phyloP scores from a whole-genome alignment of 2,888 invertebrate genomes.

The Rhogogaster chlorosoma region DNA sequence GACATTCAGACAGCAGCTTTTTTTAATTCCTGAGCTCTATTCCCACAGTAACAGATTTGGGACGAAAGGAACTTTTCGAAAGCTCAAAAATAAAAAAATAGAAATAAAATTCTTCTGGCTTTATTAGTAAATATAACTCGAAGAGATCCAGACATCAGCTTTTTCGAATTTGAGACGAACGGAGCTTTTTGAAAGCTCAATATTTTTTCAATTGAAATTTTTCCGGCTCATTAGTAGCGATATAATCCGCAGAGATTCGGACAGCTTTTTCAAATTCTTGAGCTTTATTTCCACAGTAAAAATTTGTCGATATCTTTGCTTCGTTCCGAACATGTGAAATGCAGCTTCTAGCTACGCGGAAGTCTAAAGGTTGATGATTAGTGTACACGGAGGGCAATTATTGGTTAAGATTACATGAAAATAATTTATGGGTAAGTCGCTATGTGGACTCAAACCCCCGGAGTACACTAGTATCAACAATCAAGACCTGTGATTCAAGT shows the following conservation, averaged over 20 bases:
- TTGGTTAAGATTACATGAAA: not conserved
- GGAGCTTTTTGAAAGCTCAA: too few relatives aligned
- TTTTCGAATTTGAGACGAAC: too few relatives aligned
- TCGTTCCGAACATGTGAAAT: not conserved
- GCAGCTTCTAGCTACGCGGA: not conserved
- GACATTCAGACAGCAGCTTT: not conserved
- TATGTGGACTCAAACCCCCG: not conserved
- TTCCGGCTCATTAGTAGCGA: too few relatives aligned
- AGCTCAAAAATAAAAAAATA: too few relatives aligned
- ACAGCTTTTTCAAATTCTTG: too few relatives aligned
- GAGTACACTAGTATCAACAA: constrained; percentile 3
- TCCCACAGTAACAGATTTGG: too few relatives aligned
- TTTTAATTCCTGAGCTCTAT: too few relatives aligned
- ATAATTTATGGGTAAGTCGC: not conserved
- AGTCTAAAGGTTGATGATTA: not conserved
- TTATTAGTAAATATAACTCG: too few relatives aligned
- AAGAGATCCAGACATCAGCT: too few relatives aligned
- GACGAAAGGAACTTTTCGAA: not conserved
- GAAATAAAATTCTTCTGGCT: too few relatives aligned
- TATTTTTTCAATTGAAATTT: too few relatives aligned
- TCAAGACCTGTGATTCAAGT: constrained; percentile 42
- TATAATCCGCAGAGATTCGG: too few relatives aligned
- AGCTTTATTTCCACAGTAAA: not conserved
- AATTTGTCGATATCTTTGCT: not conserved
- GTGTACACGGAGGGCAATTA: not conserved